Evolutionary conservation across 2,888 invertebrate genomes (phyloP), one percentile per base, ranked within the genome.

Genomic region (Lucinisca nassula): DNA sequence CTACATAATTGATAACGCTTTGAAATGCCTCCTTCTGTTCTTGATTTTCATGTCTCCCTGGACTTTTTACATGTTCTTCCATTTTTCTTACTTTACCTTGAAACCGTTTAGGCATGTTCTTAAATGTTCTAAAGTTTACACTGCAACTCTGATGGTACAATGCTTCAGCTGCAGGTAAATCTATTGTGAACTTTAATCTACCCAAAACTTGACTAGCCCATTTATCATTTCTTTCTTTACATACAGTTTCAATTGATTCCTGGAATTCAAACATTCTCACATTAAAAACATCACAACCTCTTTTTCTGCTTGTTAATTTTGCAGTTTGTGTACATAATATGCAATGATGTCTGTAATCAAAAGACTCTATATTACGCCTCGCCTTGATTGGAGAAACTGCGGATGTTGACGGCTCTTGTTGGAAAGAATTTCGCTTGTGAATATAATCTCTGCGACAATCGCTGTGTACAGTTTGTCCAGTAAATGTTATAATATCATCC

Each of bases 141-240:
- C 35, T 73, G 58, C 74, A 80, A 27, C 32, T 55, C 38, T 80
- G 80, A 61, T 80, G 80, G 30, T 80, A 80, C 17, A 80, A 1
- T 2, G 80, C 80, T 35, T 80, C 80, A 30, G 67, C 79, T 40
- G 79, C 79, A 40, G 79, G 79, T 37, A 67, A 58, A 79, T 79
- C 79, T 24, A 73, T 49, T 45, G 61, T 32, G 27, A 8, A 51
- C 30, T 40, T 32, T 32, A 80, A 32, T 80, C 80, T 80, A 37
- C 58, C 49, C 27, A 73, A 38, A 0, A 82, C 82, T 58, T 82
- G 61, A 58, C 61, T 40, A 24, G 82, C 27, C 82, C 82, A 82
- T 40, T 27, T 37, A 58, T 82, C 82, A 49, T 82, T 82, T 61
- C 82, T n/a, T 75, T 75, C 58, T 6, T 45, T 40, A 49, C 79